Evolutionary conservation across 2,113 vertebrate genomes (phyloP).

Genomic region (Choloepus hoffmanni): DNA sequence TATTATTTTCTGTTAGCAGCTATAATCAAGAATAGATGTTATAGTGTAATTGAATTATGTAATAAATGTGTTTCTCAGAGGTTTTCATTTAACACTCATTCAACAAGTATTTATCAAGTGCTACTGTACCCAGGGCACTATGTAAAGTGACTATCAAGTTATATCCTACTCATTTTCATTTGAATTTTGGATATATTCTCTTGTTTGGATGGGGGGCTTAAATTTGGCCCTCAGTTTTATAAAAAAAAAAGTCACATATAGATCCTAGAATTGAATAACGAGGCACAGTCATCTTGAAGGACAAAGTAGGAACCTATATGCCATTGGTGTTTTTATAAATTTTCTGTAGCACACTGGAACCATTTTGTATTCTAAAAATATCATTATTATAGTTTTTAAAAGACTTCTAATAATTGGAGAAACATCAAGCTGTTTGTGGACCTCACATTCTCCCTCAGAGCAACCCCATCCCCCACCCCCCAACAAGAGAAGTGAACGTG

Average conservation of each 20-base stretch:
- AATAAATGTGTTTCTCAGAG: neutral
- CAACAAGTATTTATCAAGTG: neutral
- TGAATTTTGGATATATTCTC: neutral
- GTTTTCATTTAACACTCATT: neutral
- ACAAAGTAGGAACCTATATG: no score
- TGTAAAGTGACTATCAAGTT: neutral
- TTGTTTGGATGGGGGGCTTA: neutral
- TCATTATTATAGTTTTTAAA: neutral
- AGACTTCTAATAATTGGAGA: neutral
- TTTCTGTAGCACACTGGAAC: neutral
- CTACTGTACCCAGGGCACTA: neutral
- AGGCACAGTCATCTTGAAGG: neutral
- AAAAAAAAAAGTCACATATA: neutral
- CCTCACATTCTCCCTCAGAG: neutral
- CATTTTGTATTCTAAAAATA: no score
- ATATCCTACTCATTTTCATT: neutral
- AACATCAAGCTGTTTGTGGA: neutral
- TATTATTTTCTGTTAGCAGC: neutral
- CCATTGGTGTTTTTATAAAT: no score
- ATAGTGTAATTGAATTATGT: neutral
- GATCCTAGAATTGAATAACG: neutral
- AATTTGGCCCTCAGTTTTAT: neutral
- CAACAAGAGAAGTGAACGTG: rapidly evolving
- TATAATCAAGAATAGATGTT: neutral
- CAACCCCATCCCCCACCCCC: neutral